These are phyloP conservation scores for Diaprepes abbreviatus DNA, from an alignment of 2,888 invertebrate genomes.

Conservation along the genomic window DNA sequence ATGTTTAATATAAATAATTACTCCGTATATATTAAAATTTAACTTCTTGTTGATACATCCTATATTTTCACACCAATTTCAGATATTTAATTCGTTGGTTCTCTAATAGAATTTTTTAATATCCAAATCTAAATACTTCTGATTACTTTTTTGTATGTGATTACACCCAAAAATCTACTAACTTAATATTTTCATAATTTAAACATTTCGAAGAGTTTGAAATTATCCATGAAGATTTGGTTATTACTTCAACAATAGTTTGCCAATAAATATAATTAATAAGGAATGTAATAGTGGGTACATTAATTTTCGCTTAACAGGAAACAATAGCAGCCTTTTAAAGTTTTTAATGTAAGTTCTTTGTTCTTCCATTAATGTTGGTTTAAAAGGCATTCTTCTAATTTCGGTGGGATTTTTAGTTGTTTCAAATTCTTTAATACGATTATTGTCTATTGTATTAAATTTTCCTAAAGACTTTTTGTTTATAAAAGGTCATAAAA, in stretches of 20 bases:
- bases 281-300: not conserved
- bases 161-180: no score
- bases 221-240: not conserved
- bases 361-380: conserved; percentile 1
- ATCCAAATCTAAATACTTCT: no score
- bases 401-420: conserved; percentile 1
- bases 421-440: not conserved
- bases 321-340: not conserved
- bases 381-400: not conserved
- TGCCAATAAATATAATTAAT: no score
- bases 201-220: no score
- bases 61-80: no score
- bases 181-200: no score
- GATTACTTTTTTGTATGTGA: no score
- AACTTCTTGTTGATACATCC: no score
- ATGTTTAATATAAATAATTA: no score
- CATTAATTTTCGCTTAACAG: conserved; percentile 3
- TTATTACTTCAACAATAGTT: not conserved
- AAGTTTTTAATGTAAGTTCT: not conserved
- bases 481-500: not conserved
- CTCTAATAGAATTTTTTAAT: no score
- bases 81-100: no score
- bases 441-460: not conserved
- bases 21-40: no score
- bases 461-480: not conserved